Conservation (phyloP, 2,113 vertebrate genomes). For the Oncorhynchus keta region DNA sequence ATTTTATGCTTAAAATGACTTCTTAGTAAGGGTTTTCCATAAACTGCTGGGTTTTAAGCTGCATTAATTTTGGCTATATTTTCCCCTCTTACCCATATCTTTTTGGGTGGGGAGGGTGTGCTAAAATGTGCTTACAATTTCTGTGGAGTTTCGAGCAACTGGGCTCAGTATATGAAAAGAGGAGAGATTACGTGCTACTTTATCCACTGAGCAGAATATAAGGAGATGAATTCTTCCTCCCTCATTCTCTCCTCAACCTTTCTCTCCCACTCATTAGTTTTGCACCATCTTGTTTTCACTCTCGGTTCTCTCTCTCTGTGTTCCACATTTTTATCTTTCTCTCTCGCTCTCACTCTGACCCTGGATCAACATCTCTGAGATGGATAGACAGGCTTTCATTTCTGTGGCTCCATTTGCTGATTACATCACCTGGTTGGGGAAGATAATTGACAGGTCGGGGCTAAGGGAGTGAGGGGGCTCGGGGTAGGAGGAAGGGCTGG, state of each 20-base stretch:
- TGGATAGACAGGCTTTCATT: slow-evolving; percentile 43
- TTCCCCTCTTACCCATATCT: background rate
- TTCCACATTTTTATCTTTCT: too few species aligned
- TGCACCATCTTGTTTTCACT: slow-evolving; percentile 16
- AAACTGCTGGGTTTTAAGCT: slow-evolving; percentile 36
- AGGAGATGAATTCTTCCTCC: background rate
- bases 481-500: too few species aligned
- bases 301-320: too few species aligned
- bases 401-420: slow-evolving; percentile 49
- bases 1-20: slow-evolving; percentile 37
- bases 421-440: slow-evolving; percentile 43
- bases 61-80: slow-evolving; percentile 41
- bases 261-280: slow-evolving; percentile 7
- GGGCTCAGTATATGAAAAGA: background rate
- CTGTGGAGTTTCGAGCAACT: background rate
- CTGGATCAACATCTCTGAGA: slow-evolving; percentile 29
- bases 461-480: slow-evolving; percentile 25
- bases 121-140: slow-evolving; percentile 7
- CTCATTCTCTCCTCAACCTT: slow-evolving; percentile 9
- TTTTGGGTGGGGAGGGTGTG: background rate
- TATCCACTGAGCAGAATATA: slow-evolving; percentile 11
- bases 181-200: slow-evolving; percentile 3
- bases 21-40: slow-evolving; percentile 37
- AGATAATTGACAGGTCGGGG: slow-evolving; percentile 50
- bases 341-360: slow-evolving; percentile 31